These are phyloP conservation scores for Sitta europaea DNA, from an alignment of 2,113 vertebrate genomes.

Conservation along the genomic window DNA sequence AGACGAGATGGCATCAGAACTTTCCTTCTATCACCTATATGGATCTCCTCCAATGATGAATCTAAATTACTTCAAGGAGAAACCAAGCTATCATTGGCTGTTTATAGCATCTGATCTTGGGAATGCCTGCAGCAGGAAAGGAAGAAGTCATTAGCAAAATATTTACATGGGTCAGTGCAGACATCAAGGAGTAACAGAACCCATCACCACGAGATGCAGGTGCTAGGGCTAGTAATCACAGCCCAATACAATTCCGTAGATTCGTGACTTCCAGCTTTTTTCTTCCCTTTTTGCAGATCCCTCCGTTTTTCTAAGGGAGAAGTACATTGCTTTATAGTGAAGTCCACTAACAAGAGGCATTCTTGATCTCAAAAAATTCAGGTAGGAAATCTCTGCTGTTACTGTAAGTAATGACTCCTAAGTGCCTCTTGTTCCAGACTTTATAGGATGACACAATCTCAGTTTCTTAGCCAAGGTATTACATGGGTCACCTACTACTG, in stretches of 20 bases:
- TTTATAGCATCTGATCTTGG: background rate
- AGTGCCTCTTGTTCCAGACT: background rate
- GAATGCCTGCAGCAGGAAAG: background rate
- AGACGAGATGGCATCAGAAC: background rate
- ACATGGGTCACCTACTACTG: background rate
- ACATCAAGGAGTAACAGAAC: background rate
- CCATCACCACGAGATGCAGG: background rate
- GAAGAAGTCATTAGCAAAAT: background rate
- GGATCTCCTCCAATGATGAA: background rate
- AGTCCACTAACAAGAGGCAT: background rate
- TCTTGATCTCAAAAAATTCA: background rate
- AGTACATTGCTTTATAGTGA: background rate
- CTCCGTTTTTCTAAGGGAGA: background rate
- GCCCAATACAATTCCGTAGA: background rate
- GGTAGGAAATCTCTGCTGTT: background rate
- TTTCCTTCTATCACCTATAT: background rate
- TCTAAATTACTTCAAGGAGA: background rate
- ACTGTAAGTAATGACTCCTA: background rate
- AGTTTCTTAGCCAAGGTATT: background rate
- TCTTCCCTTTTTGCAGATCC: background rate
- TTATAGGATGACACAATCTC: background rate
- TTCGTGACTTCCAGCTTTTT: background rate
- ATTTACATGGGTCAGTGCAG: background rate
- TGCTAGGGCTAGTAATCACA: background rate
- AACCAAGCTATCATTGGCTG: background rate